A percentile compares a stretch with the other conserved stretches of the same genome.
Evolutionary conservation across 2,888 invertebrate genomes (phyloP).

Genomic region (Hirudinaria manillensis): DNA sequence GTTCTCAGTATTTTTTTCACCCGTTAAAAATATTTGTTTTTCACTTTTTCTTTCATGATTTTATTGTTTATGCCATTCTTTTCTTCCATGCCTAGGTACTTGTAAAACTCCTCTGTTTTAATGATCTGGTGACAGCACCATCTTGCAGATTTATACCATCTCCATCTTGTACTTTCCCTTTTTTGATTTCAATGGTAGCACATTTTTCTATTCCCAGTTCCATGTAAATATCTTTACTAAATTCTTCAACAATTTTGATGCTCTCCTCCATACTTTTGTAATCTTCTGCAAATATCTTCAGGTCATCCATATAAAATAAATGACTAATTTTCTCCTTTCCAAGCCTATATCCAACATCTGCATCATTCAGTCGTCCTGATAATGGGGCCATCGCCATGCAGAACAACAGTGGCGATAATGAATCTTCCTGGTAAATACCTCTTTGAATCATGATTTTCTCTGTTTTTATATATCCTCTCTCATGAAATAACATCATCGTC

Average conservation of each 20-base stretch:
- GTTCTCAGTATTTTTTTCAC: conserved; percentile 7
- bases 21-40: background rate
- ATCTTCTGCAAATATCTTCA: background rate
- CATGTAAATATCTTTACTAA: background rate
- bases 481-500: no score
- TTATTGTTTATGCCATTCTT: background rate
- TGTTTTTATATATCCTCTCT: no score
- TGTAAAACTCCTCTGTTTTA: background rate
- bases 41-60: background rate
- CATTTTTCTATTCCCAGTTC: background rate
- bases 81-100: background rate
- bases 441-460: no score
- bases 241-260: background rate
- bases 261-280: background rate
- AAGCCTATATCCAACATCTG: no score
- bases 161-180: background rate
- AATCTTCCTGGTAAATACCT: no score
- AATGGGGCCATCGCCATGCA: no score
- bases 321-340: background rate
- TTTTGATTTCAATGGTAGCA: background rate
- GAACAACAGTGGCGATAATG: no score
- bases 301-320: background rate
- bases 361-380: no score
- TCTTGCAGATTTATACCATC: background rate
- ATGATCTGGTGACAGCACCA: background rate